These are phyloP conservation scores for Epizoanthus stellaris DNA, from an alignment of 92 coral and sea anemone species.

Conservation along the genomic window DNA sequence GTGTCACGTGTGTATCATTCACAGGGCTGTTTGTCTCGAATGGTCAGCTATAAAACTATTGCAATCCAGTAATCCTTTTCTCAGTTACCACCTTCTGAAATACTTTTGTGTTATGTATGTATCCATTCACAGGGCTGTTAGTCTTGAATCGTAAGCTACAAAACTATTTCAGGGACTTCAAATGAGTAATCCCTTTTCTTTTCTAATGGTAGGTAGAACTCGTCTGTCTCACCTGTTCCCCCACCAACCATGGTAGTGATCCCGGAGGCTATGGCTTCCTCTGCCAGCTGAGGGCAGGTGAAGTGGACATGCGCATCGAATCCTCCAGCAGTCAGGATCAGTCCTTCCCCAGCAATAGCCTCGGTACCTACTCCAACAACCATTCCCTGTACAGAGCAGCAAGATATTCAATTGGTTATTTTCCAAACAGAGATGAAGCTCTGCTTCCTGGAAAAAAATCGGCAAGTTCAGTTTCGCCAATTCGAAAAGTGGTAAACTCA, in stretches of 20 bases:
- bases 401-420: not conserved
- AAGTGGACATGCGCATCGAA: slow-evolving; percentile 77
- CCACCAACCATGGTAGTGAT: slow-evolving; percentile 80
- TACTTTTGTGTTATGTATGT: too few relatives aligned
- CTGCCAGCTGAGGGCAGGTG: slow-evolving; percentile 79
- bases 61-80: too few relatives aligned
- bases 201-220: not conserved
- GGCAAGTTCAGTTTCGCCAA: not conserved
- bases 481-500: too few relatives aligned
- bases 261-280: slow-evolving; percentile 77
- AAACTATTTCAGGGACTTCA: too few relatives aligned
- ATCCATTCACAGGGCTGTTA: too few relatives aligned
- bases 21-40: too few relatives aligned
- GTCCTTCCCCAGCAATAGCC: slow-evolving; percentile 74
- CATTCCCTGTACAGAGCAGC: slow-evolving; percentile 57
- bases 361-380: slow-evolving; percentile 68
- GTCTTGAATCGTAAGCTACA: too few relatives aligned
- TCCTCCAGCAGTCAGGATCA: slow-evolving; percentile 77
- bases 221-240: slow-evolving; percentile 58
- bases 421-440: not conserved
- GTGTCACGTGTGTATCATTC: too few relatives aligned
- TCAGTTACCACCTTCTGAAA: too few relatives aligned
- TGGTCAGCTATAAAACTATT: too few relatives aligned
- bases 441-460: too few relatives aligned
- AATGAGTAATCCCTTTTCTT: not conserved